phyloP scores from a whole-genome alignment of 2,113 vertebrate genomes.

The Pterocles gutturalis region DNA sequence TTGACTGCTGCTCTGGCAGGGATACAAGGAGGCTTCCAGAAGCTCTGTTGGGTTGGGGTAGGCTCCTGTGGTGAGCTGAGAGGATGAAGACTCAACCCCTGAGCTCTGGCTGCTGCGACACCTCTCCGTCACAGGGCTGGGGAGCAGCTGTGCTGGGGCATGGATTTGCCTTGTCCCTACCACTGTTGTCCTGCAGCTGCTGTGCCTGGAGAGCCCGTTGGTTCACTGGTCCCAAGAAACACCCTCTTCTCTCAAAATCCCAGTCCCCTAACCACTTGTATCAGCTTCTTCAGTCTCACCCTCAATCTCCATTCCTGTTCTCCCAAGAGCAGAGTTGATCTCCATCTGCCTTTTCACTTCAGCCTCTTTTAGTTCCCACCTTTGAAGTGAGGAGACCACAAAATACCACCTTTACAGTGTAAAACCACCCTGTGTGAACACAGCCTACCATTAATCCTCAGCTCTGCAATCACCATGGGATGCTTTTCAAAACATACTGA shows the following conservation, averaged over 20 bases:
- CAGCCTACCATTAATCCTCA: background rate
- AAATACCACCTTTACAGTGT: background rate
- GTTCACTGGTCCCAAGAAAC: background rate
- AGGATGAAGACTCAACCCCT: accelerated
- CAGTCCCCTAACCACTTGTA: background rate
- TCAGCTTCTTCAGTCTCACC: background rate
- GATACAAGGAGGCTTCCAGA: background rate
- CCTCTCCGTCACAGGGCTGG: accelerated
- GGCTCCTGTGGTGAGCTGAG: background rate
- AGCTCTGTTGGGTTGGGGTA: background rate
- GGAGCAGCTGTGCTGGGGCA: background rate
- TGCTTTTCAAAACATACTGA: background rate
- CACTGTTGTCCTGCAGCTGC: background rate
- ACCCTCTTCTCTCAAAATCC: background rate
- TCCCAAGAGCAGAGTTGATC: background rate
- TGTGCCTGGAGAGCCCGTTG: background rate
- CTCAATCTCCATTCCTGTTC: background rate
- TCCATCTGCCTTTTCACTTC: background rate
- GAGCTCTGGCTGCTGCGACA: background rate
- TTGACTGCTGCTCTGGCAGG: background rate
- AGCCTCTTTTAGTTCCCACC: background rate
- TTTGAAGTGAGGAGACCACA: background rate
- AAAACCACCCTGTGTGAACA: background rate
- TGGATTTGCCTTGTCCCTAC: background rate
- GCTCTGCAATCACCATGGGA: accelerated